Percentiles rank a stretch among this genome's conserved stretches.
These are phyloP conservation scores for Physocephala rufipes DNA, from an alignment of 2,888 invertebrate species.

Conservation along the genomic window DNA sequence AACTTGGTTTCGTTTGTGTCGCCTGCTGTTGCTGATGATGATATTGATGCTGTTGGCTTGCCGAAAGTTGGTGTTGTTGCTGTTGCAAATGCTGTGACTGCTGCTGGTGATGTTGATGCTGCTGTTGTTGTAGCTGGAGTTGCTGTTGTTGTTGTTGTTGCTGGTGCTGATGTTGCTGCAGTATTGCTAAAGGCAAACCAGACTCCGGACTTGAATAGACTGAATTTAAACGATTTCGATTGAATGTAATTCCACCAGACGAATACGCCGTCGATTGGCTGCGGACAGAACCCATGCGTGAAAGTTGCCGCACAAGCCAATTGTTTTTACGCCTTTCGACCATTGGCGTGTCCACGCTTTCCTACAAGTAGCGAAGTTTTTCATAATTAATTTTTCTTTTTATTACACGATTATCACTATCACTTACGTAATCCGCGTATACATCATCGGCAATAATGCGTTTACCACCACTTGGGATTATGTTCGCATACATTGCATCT, in stretches of 20 bases:
- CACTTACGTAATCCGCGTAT: constrained; percentile 88
- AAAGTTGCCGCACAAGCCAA: constrained; percentile 87
- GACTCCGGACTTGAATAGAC: constrained; percentile 75
- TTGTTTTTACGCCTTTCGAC: constrained; percentile 83
- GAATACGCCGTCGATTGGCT: constrained; percentile 88
- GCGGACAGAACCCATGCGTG: constrained; percentile 84
- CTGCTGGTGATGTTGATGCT: constrained; percentile 63
- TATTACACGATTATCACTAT: no score
- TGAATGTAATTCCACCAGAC: constrained; percentile 76
- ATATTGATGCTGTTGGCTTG: constrained; percentile 46
- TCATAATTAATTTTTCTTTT: neutral
- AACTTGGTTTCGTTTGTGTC: constrained; percentile 73
- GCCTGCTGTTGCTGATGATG: constrained; percentile 50
- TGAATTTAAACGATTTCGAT: constrained; percentile 81
- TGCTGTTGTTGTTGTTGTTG: constrained; percentile 51
- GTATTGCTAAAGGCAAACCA: constrained; percentile 64
- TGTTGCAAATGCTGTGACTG: constrained; percentile 52
- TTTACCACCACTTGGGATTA: constrained; percentile 69
- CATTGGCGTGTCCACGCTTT: constrained; percentile 89
- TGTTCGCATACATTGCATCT: constrained; percentile 86
- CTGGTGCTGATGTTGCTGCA: constrained; percentile 60
- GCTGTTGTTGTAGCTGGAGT: constrained; percentile 51
- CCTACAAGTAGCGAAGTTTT: constrained; percentile 67
- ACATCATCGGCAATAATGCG: constrained; percentile 80
- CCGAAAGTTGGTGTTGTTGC: constrained; percentile 49